Percentiles rank a stretch among this genome's conserved stretches.
These are phyloP conservation scores for Cyclopterus lumpus DNA, from an alignment of 2,797 vertebrate species.

Conservation along the genomic window DNA sequence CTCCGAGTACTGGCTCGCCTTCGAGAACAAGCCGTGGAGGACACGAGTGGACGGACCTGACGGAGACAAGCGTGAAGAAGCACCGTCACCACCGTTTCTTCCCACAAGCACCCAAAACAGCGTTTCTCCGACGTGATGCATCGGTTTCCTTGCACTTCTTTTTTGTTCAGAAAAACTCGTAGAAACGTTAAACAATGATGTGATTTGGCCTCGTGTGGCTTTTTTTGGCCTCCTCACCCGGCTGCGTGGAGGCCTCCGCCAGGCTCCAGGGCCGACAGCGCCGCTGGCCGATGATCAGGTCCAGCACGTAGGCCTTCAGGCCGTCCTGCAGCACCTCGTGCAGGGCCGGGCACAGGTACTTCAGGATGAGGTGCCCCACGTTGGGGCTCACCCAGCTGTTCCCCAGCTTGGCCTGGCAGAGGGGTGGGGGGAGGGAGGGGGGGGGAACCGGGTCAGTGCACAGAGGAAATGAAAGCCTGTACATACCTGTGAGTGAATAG, in stretches of 20 bases:
- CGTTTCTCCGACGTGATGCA: neutral
- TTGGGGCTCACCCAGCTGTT: constrained; percentile 99
- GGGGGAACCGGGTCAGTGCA: neutral
- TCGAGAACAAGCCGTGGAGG: constrained; percentile 90
- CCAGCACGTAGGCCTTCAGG: constrained; percentile 91
- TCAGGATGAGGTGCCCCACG: constrained; percentile 94
- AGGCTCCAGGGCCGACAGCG: constrained; percentile 95
- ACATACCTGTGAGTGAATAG: too few species aligned
- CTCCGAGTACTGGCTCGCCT: constrained; percentile 93
- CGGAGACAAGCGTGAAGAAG: neutral
- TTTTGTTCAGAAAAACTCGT: neutral
- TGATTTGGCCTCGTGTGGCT: too few species aligned
- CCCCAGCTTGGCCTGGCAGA: constrained; percentile 91
- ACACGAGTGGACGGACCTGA: constrained; percentile 94
- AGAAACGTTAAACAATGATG: too few species aligned
- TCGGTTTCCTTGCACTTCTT: neutral
- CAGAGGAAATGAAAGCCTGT: neutral
- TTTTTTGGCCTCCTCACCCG: constrained; percentile 86
- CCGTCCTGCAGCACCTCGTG: constrained; percentile 91
- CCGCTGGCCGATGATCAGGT: constrained; percentile 95
- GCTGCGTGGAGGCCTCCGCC: constrained; percentile 95
- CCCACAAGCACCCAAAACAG: neutral
- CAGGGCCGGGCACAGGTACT: constrained; percentile 96
- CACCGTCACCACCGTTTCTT: neutral
- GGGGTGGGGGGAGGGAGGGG: too few species aligned